Evolutionary conservation across 53 echinoderm and acorn worm genomes (phyloP).

Genomic region (Echinometra lucunter): DNA sequence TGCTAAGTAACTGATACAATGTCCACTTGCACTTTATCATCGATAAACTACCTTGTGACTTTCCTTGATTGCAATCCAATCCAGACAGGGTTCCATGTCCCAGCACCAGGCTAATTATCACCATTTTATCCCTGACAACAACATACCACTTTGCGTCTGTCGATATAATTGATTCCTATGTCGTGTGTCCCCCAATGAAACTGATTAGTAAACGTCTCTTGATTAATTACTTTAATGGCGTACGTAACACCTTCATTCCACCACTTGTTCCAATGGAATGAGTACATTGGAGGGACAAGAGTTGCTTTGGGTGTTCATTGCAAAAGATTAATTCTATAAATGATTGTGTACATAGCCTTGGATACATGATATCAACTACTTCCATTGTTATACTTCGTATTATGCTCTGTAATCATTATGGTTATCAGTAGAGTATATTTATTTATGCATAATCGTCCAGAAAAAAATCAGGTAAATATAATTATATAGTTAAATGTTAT

Average conservation of each 20-base stretch:
- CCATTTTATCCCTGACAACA: neutral
- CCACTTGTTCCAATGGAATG: neutral
- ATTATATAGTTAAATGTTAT: no score
- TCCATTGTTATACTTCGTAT: no score
- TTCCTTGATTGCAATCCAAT: neutral
- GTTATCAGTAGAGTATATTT: no score
- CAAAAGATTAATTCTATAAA: neutral
- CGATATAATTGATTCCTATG: slow-evolving; percentile 16
- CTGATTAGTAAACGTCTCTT: neutral
- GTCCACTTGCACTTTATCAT: neutral
- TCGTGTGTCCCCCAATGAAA: neutral
- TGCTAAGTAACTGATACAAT: neutral
- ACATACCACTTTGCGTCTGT: slow-evolving; percentile 16
- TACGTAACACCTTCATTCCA: slow-evolving; percentile 31
- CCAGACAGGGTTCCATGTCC: neutral
- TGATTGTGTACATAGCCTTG: no score
- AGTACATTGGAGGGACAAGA: neutral
- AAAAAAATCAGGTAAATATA: no score
- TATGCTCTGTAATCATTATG: no score
- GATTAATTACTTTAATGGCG: slow-evolving; percentile 9
- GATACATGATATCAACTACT: no score
- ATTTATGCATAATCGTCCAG: no score
- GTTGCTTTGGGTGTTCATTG: neutral
- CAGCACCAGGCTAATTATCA: neutral
- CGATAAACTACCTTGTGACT: neutral